Conservation (phyloP, 2,888 invertebrate genomes). For the Metallyticus violacea region DNA sequence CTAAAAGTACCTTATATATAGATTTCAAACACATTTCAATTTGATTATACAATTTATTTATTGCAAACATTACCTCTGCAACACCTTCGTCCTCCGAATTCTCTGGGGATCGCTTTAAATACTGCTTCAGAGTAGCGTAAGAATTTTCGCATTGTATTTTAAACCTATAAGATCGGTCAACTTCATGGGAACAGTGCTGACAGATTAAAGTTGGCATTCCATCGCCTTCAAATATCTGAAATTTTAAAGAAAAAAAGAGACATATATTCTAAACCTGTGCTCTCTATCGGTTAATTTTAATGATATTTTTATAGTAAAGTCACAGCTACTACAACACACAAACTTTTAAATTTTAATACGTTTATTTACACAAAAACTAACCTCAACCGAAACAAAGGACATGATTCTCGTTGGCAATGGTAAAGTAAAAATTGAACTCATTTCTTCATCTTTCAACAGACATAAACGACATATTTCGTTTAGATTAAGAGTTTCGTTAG, state of each 20-base stretch:
- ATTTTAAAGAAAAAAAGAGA: slow-evolving; percentile 21
- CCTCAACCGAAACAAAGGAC: slow-evolving; percentile 26
- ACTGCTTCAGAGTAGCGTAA: slow-evolving; percentile 46
- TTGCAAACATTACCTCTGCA: neutral
- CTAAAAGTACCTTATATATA: neutral
- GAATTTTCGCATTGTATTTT: slow-evolving; percentile 52
- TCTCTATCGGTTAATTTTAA: neutral
- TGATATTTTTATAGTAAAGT: neutral
- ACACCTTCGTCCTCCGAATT: slow-evolving; percentile 7
- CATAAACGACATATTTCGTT: slow-evolving; percentile 27
- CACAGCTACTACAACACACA: neutral
- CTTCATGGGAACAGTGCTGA: slow-evolving; percentile 52
- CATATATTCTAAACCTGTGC: neutral
- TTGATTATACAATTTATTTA: neutral
- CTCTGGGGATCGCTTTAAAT: slow-evolving; percentile 35
- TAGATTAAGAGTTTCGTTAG: slow-evolving; percentile 13
- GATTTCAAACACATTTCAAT: neutral
- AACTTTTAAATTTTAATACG: no score
- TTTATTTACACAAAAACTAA: slow-evolving; percentile 9
- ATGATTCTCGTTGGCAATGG: slow-evolving; percentile 22
- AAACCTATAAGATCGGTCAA: slow-evolving; percentile 52
- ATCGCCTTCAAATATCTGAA: slow-evolving; percentile 49
- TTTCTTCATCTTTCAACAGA: slow-evolving; percentile 13
- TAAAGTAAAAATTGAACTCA: slow-evolving; percentile 24
- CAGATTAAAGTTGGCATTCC: slow-evolving; percentile 51